Percentiles rank a stretch among this genome's conserved stretches.
phyloP scores from a whole-genome alignment of 2,888 invertebrate species.

The Metellina segmentata region DNA sequence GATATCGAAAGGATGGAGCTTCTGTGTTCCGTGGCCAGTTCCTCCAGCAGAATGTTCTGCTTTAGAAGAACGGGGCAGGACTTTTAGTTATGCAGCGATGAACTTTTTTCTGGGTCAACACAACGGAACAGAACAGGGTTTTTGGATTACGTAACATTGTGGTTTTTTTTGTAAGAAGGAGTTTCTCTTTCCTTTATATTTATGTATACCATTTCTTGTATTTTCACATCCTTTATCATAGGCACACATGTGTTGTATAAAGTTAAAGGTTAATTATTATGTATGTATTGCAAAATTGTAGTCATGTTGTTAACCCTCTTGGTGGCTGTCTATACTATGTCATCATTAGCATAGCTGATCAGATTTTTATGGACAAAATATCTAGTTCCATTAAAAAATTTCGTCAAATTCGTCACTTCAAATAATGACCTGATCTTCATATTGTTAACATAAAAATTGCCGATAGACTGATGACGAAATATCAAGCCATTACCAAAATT shows the following conservation, averaged over 20 bases:
- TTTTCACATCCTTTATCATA: background rate
- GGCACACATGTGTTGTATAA: background rate
- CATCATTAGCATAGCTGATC: too few species aligned
- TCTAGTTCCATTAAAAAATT: too few species aligned
- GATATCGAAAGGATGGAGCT: constrained; percentile 39
- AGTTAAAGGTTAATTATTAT: too few species aligned
- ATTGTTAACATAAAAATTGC: too few species aligned
- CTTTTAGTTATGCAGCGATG: background rate
- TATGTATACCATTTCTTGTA: background rate
- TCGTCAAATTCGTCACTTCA: too few species aligned
- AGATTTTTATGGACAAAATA: too few species aligned
- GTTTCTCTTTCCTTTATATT: background rate
- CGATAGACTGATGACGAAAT: too few species aligned
- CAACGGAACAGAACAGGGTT: background rate
- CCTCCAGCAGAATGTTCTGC: constrained; percentile 4
- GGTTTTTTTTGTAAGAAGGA: background rate
- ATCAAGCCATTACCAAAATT: too few species aligned
- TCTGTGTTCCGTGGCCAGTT: constrained; percentile 12
- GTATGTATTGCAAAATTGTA: too few species aligned
- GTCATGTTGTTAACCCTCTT: too few species aligned
- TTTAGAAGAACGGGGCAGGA: background rate
- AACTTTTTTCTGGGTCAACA: background rate
- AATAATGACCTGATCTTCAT: too few species aligned
- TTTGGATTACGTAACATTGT: background rate
- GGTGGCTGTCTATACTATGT: too few species aligned